A percentile compares a stretch with the other conserved stretches of the same genome.
Conservation (phyloP, 1,140 invertebrate genomes). For the Contarinia nasturtii region DNA sequence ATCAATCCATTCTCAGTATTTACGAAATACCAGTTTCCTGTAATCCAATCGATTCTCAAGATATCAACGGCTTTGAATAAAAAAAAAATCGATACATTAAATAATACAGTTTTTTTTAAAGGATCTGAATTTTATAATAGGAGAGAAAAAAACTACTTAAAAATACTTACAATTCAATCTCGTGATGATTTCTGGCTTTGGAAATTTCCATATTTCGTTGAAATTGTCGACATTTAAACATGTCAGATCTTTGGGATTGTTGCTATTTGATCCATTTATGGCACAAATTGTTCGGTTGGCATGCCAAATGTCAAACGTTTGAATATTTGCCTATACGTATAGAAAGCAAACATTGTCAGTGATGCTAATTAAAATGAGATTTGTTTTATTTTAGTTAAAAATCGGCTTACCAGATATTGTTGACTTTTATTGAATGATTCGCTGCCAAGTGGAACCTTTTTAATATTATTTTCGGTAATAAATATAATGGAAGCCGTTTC, state of each 20-base stretch:
- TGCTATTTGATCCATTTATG: constrained; percentile 31
- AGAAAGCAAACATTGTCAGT: no score
- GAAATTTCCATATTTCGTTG: constrained; percentile 31
- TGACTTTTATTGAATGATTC: constrained; percentile 14
- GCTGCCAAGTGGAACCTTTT: constrained; percentile 25
- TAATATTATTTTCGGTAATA: constrained; percentile 30
- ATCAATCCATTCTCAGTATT: constrained; percentile 53
- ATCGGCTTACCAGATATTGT: constrained; percentile 24
- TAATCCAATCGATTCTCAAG: constrained; percentile 68
- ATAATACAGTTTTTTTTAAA: no score
- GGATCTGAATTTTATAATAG: no score
- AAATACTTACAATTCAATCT: constrained; percentile 30
- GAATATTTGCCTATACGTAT: constrained; percentile 4
- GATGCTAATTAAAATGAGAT: no score
- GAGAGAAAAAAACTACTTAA: no score
- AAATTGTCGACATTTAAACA: constrained; percentile 42
- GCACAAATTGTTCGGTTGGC: constrained; percentile 46
- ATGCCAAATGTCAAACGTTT: constrained; percentile 23
- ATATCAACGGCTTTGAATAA: constrained; percentile 37
- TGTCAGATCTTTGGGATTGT: constrained; percentile 28
- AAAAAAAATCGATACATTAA: constrained; percentile 1
- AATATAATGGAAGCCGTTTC: constrained; percentile 31
- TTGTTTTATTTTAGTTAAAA: constrained; percentile 15
- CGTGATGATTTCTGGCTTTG: constrained; percentile 32
- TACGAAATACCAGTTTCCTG: constrained; percentile 68